Percentiles rank a stretch among this genome's conserved stretches.
phyloP scores from a whole-genome alignment of 1,140 invertebrate species.

The Eulimnadia texana region DNA sequence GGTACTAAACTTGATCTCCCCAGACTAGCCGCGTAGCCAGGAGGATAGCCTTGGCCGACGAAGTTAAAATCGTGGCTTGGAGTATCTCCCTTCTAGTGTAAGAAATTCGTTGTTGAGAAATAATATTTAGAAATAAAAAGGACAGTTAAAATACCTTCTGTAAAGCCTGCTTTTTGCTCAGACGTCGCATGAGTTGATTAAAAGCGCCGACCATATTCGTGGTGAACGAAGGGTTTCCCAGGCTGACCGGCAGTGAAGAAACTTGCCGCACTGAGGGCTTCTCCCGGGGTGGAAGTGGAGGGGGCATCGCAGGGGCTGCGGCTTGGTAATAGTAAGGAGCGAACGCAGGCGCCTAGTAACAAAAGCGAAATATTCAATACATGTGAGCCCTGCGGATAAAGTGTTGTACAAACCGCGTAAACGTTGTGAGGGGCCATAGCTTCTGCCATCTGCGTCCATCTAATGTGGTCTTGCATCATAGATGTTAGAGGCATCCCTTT shows the following conservation, averaged over 20 bases:
- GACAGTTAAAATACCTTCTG: no score
- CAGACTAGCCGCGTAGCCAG: no score
- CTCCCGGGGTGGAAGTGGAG: slow-evolving; percentile 6
- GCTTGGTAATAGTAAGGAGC: slow-evolving; percentile 11
- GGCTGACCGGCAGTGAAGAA: slow-evolving; percentile 7
- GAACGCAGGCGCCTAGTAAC: background rate
- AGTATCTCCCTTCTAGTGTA: no score
- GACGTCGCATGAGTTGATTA: no score
- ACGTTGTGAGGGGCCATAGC: slow-evolving; percentile 61
- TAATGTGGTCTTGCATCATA: slow-evolving; percentile 49
- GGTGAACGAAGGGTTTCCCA: no score
- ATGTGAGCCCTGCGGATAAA: background rate
- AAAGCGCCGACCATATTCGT: no score
- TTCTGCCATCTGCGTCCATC: slow-evolving; percentile 72
- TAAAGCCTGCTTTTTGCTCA: no score
- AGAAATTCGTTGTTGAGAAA: no score
- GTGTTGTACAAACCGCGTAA: slow-evolving; percentile 38
- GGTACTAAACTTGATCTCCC: no score
- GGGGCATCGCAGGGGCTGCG: background rate
- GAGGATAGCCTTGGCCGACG: no score
- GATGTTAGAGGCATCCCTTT: slow-evolving; percentile 43
- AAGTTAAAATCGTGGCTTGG: no score
- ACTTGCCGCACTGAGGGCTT: slow-evolving; percentile 3
- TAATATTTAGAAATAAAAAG: no score
- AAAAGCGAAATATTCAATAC: background rate